phyloP scores from a whole-genome alignment of 23 tunicate genomes.

The Clavelina lepadiformis region DNA sequence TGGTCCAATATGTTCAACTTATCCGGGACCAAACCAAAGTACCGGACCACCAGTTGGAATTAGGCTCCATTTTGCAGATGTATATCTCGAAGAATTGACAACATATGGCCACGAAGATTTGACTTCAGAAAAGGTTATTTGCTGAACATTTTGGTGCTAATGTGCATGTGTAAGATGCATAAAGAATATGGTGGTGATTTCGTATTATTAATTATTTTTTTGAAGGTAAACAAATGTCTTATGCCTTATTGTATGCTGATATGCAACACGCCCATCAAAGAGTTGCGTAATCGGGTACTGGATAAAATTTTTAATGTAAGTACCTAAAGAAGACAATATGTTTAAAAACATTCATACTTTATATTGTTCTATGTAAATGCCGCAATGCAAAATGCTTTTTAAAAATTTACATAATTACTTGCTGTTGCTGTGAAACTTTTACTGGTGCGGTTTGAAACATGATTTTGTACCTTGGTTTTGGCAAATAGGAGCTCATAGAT shows the following conservation, averaged over 20 bases:
- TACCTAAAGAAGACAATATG: too few species aligned
- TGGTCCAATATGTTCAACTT: conserved; percentile 42
- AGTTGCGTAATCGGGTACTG: conserved; percentile 13
- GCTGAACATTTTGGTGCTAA: too few species aligned
- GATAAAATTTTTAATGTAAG: conserved; percentile 36
- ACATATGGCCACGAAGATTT: conserved; percentile 23
- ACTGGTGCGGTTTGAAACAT: too few species aligned
- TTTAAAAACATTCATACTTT: too few species aligned
- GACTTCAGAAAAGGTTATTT: conserved; percentile 33
- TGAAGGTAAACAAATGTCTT: conserved; percentile 24
- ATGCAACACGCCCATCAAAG: conserved; percentile 11
- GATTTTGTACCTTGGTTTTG: too few species aligned
- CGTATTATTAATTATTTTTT: background rate
- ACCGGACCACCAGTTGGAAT: conserved; percentile 60
- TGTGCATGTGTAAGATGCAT: too few species aligned
- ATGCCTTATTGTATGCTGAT: conserved; percentile 24
- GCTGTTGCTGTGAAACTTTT: too few species aligned
- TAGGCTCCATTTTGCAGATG: conserved; percentile 57
- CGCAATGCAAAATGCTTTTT: too few species aligned
- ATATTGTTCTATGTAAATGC: too few species aligned
- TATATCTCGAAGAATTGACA: conserved; percentile 65
- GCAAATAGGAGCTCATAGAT: conserved; percentile 62
- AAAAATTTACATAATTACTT: too few species aligned
- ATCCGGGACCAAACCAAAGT: conserved; percentile 14
- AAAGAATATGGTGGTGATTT: background rate